These are phyloP conservation scores for Apocheima hispidaria DNA, from an alignment of 2,888 invertebrate species.

Conservation along the genomic window DNA sequence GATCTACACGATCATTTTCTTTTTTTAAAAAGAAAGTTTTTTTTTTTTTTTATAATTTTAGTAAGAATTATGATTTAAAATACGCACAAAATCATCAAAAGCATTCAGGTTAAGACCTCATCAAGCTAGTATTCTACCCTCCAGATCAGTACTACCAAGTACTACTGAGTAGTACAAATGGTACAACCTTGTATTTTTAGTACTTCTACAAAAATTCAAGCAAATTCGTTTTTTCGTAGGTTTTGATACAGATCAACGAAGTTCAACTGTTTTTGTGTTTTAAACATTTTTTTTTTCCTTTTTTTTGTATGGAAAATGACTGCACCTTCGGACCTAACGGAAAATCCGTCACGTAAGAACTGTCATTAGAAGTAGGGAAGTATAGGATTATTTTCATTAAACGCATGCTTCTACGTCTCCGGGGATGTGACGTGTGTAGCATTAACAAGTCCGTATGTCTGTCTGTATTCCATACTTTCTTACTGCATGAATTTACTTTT, in stretches of 20 bases:
- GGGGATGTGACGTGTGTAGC: conserved; percentile 61
- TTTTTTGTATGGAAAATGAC: neutral
- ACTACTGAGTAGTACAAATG: too few species aligned
- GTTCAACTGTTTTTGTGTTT: neutral
- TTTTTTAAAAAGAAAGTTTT: neutral
- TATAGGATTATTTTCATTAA: conserved; percentile 76
- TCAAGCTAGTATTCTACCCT: too few species aligned
- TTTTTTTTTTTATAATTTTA: neutral
- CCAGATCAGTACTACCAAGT: too few species aligned
- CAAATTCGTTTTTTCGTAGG: too few species aligned
- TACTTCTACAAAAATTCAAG: too few species aligned
- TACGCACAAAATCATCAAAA: too few species aligned
- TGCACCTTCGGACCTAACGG: conserved; percentile 35
- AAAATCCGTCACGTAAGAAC: conserved; percentile 63
- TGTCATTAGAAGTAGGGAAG: conserved; percentile 62
- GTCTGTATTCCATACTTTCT: conserved; percentile 11
- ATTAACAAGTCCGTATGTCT: conserved; percentile 45
- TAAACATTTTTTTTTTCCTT: neutral
- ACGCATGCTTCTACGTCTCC: conserved; percentile 62
- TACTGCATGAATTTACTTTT: neutral
- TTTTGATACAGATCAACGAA: too few species aligned
- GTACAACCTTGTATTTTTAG: too few species aligned
- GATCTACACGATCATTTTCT: too few species aligned
- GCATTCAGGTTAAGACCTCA: too few species aligned
- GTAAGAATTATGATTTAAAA: too few species aligned